Conservation (phyloP, 1,140 invertebrate genomes). For the Kradibia gibbosae region DNA sequence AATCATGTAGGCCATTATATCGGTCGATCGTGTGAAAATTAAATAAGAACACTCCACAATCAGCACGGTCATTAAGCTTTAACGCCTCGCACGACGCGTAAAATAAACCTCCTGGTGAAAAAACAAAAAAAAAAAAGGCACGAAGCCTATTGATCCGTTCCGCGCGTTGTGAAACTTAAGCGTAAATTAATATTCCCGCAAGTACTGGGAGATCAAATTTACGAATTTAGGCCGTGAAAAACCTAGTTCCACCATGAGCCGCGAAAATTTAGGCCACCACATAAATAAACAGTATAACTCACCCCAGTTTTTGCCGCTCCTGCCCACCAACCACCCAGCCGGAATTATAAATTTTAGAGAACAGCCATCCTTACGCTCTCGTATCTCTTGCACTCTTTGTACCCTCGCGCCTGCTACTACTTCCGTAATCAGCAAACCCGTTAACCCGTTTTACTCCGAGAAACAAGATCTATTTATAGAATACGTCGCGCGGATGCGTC, state of each 20-base stretch:
- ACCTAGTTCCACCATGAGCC: conserved; percentile 2
- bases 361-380: conserved; percentile 28
- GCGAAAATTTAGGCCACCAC: conserved; percentile 40
- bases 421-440: conserved; percentile 42
- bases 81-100: not conserved
- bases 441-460: conserved; percentile 49
- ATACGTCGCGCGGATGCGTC: conserved; percentile 22
- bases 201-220: conserved; percentile 35
- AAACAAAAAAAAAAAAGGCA: not conserved
- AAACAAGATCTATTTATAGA: conserved; percentile 45
- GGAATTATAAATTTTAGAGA: conserved; percentile 57
- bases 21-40: not conserved
- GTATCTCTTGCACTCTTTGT: not conserved
- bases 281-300: conserved; percentile 36
- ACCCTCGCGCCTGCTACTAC: not conserved
- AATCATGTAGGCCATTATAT: not conserved
- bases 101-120: not conserved
- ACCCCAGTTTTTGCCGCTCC: not conserved
- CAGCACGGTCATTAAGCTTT: not conserved
- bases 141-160: not conserved
- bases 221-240: conserved; percentile 14
- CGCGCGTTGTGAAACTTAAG: not conserved
- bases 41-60: not conserved
- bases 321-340: conserved; percentile 39
- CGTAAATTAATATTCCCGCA: conserved; percentile 1